A percentile compares a stretch with the other conserved stretches of the same genome.
Evolutionary conservation across 2,888 invertebrate genomes (phyloP).

Genomic region (Eugnorisma glareosa): DNA sequence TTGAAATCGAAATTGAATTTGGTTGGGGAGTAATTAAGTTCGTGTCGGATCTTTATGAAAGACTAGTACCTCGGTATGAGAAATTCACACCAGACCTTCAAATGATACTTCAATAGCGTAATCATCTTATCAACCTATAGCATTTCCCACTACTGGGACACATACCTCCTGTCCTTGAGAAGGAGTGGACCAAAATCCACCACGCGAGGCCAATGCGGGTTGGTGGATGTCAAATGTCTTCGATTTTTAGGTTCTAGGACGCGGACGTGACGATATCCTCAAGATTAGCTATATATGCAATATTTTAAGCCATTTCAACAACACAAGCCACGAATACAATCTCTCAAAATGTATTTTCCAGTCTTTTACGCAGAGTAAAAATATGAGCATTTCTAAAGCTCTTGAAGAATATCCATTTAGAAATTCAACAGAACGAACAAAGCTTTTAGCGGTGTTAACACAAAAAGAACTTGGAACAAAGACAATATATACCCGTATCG

Average conservation of each 20-base stretch:
- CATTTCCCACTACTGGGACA: background rate
- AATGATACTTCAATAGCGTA: background rate
- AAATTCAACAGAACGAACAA: constrained; percentile 30
- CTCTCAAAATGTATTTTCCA: background rate
- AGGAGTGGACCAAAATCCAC: background rate
- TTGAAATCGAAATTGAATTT: constrained; percentile 36
- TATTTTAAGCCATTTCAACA: background rate
- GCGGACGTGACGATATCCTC: background rate
- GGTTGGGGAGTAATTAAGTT: constrained; percentile 7
- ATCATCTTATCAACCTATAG: background rate
- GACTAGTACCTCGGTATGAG: background rate
- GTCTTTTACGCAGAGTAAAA: constrained; percentile 1
- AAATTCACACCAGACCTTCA: background rate
- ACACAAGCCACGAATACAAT: background rate
- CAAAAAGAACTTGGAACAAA: constrained; percentile 5
- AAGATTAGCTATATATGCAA: background rate
- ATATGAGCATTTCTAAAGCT: background rate
- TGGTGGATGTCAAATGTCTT: background rate
- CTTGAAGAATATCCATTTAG: constrained; percentile 26
- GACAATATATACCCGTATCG: too few species aligned
- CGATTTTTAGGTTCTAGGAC: background rate
- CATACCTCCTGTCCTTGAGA: background rate
- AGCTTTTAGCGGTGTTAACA: constrained; percentile 46
- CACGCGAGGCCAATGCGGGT: background rate
- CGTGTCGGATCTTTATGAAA: background rate